Evolutionary conservation across 2,113 vertebrate species (phyloP).

Genomic region (Oncorhynchus nerka): DNA sequence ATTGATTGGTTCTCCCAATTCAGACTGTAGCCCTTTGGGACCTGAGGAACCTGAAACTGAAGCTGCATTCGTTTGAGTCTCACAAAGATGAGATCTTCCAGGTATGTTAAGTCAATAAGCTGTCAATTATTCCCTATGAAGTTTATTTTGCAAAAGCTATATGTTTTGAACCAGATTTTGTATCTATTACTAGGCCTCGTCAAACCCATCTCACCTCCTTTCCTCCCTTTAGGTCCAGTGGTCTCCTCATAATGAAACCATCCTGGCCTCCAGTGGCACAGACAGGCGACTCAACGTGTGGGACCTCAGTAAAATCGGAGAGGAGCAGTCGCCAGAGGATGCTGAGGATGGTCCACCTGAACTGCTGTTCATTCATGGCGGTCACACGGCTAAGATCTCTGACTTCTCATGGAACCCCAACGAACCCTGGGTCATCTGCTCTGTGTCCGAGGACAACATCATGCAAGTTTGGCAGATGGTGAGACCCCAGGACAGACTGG

Average conservation of each 20-base stretch:
- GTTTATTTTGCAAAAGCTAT: not conserved
- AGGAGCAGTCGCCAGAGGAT: constrained; percentile 96
- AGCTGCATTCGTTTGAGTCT: constrained; percentile 97
- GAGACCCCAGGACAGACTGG: constrained; percentile 36
- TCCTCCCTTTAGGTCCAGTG: constrained; percentile 85
- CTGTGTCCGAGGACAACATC: constrained; percentile 99
- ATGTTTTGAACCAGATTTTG: not conserved
- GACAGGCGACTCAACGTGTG: constrained; percentile 96
- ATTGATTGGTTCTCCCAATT: constrained; percentile 13
- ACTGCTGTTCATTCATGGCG: constrained; percentile 96
- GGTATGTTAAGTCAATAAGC: constrained; percentile 67
- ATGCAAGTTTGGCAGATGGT: constrained; percentile 99
- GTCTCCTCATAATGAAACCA: constrained; percentile 98
- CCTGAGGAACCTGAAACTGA: constrained; percentile 93
- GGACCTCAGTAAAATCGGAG: constrained; percentile 99
- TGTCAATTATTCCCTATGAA: not conserved
- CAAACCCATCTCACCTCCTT: not conserved
- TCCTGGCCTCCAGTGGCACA: constrained; percentile 95
- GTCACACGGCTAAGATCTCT: constrained; percentile 97
- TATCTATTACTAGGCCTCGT: not conserved
- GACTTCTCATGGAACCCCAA: constrained; percentile 99
- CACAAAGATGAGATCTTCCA: constrained; percentile 99
- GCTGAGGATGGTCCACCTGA: constrained; percentile 98
- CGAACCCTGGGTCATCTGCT: constrained; percentile 99
- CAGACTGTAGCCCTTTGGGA: constrained; percentile 98